Evolutionary conservation across 2,888 invertebrate genomes (phyloP).

Genomic region (Torymus aiolomorphi): DNA sequence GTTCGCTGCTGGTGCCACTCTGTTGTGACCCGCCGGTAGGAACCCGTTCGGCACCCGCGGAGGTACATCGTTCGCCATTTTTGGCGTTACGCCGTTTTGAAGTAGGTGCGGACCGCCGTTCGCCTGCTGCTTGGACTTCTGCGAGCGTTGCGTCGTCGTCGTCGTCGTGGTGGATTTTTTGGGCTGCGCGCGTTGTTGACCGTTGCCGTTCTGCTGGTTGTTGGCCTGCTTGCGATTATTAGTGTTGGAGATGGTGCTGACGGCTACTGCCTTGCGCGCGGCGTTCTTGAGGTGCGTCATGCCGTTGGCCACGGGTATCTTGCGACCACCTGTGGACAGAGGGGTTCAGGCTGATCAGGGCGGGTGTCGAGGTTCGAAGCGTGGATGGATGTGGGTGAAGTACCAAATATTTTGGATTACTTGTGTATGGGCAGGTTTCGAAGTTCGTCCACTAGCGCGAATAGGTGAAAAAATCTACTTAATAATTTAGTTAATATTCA

Average conservation of each 20-base stretch:
- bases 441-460: background rate
- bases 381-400: background rate
- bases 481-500: too few relatives aligned
- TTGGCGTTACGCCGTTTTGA: conserved; percentile 68
- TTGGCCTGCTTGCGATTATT: conserved; percentile 1
- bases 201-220: conserved; percentile 39
- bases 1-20: conserved; percentile 60
- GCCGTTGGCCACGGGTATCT: conserved; percentile 27
- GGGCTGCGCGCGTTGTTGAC: conserved; percentile 48
- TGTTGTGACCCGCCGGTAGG: conserved; percentile 59
- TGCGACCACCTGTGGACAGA: conserved; percentile 24
- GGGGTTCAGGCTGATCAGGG: conserved; percentile 44
- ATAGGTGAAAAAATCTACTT: background rate
- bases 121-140: conserved; percentile 16
- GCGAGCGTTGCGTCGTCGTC: background rate
- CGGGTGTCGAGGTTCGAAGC: conserved; percentile 7
- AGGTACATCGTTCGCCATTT: conserved; percentile 67
- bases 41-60: conserved; percentile 68
- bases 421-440: too few relatives aligned
- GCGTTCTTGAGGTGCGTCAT: background rate
- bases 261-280: background rate
- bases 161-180: background rate
- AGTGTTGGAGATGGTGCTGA: too few relatives aligned
- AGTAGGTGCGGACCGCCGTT: conserved; percentile 65
- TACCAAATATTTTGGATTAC: conserved; percentile 35